phyloP scores from a whole-genome alignment of 2,113 vertebrate species.

The Capricornis sumatraensis region DNA sequence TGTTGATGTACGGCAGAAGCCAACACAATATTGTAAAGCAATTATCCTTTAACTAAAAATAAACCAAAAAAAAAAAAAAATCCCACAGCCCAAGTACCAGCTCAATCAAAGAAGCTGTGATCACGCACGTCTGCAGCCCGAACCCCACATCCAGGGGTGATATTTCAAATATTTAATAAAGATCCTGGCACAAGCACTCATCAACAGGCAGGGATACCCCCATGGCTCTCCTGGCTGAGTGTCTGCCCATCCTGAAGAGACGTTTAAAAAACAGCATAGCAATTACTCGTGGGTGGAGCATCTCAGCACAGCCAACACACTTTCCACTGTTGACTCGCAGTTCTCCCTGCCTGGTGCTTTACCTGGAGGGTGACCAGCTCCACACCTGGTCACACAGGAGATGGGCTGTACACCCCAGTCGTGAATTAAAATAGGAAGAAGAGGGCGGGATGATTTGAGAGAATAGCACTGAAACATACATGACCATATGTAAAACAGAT shows the following conservation, averaged over 20 bases:
- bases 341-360: neutral
- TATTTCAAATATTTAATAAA: neutral
- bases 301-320: neutral
- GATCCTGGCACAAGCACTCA: neutral
- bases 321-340: neutral
- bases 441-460: neutral
- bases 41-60: neutral
- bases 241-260: neutral
- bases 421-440: slow-evolving; percentile 28
- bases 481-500: neutral
- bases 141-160: neutral
- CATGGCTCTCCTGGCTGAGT: neutral
- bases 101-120: neutral
- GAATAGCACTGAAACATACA: neutral
- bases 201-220: neutral
- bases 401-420: neutral
- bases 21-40: neutral
- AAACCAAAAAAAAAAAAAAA: neutral
- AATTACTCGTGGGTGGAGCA: slow-evolving; percentile 10
- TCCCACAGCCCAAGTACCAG: neutral
- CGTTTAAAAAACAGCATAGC: neutral
- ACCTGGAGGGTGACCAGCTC: neutral
- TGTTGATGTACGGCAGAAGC: neutral
- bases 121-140: neutral
- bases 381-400: neutral